These are phyloP conservation scores for Apodemus speciosus DNA, from an alignment of 2,113 vertebrate species.

Conservation along the genomic window DNA sequence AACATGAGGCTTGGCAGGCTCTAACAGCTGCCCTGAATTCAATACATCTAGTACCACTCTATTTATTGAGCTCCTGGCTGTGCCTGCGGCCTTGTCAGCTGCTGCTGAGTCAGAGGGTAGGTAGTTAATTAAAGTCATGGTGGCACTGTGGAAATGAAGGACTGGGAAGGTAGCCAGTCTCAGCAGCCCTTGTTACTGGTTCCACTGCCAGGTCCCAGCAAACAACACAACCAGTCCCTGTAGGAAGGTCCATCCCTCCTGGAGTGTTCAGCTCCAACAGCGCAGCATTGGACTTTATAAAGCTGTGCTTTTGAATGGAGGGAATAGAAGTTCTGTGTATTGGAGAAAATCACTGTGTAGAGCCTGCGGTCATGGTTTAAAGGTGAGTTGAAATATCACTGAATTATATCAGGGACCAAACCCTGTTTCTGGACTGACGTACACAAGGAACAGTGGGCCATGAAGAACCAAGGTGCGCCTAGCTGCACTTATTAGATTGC, in stretches of 20 bases:
- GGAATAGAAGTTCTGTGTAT: not conserved
- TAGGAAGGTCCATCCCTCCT: rapidly evolving
- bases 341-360: too few relatives aligned
- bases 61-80: slow-evolving; percentile 8
- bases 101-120: slow-evolving; percentile 32
- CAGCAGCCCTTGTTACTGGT: not conserved
- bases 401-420: not conserved
- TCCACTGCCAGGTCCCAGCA: not conserved
- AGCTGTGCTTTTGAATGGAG: rapidly evolving
- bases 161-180: slow-evolving; percentile 2
- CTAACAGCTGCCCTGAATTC: not conserved
- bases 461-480: not conserved
- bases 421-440: not conserved
- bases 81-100: not conserved
- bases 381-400: not conserved
- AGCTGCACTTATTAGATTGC: not conserved
- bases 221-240: not conserved
- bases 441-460: too few relatives aligned
- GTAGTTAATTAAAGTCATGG: slow-evolving; percentile 20
- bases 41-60: not conserved
- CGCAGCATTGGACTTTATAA: not conserved
- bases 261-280: not conserved
- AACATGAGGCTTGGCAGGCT: not conserved
- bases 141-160: not conserved
- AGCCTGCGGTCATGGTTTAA: not conserved